Conservation (phyloP, 2,888 invertebrate species). For the Phaedon cochleariae region DNA sequence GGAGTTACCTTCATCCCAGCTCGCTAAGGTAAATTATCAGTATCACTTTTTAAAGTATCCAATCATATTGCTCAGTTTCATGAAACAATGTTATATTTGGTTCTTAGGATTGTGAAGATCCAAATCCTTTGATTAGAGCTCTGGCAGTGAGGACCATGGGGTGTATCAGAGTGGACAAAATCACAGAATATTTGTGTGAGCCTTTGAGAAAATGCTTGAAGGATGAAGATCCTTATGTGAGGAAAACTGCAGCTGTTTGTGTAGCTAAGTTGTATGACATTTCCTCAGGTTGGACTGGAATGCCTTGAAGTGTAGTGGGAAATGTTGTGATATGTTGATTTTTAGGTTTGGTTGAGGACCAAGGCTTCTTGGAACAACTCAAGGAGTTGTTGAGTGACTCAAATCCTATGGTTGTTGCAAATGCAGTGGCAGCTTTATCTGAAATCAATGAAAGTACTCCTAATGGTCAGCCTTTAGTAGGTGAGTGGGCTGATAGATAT, state of each 20-base stretch:
- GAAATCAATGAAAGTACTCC: conserved; percentile 98
- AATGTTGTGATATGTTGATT: not conserved
- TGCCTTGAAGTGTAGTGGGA: too few relatives aligned
- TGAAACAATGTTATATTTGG: conserved; percentile 3
- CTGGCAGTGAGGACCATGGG: conserved; percentile 99
- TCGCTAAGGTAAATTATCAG: conserved; percentile 68
- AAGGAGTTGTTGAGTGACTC: conserved; percentile 98
- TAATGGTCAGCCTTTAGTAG: conserved; percentile 91
- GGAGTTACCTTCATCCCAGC: conserved; percentile 74
- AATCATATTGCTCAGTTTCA: not conserved
- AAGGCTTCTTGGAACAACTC: conserved; percentile 96
- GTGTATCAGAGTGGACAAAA: conserved; percentile 99
- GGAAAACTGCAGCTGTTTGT: conserved; percentile 99
- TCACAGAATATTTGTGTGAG: conserved; percentile 98
- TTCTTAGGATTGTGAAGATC: conserved; percentile 95
- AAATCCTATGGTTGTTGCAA: conserved; percentile 99
- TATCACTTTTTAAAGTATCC: conserved; percentile 9
- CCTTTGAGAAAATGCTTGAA: conserved; percentile 93
- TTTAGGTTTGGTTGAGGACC: conserved; percentile 69
- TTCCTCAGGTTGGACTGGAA: conserved; percentile 71
- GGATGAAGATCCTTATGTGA: conserved; percentile 96
- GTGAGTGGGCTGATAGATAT: conserved; percentile 57
- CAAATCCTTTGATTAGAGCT: conserved; percentile 97
- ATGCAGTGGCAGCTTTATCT: conserved; percentile 97
- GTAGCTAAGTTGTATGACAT: conserved; percentile 99